Conservation (phyloP, 2,888 invertebrate genomes). For the Microplitis manilae region DNA sequence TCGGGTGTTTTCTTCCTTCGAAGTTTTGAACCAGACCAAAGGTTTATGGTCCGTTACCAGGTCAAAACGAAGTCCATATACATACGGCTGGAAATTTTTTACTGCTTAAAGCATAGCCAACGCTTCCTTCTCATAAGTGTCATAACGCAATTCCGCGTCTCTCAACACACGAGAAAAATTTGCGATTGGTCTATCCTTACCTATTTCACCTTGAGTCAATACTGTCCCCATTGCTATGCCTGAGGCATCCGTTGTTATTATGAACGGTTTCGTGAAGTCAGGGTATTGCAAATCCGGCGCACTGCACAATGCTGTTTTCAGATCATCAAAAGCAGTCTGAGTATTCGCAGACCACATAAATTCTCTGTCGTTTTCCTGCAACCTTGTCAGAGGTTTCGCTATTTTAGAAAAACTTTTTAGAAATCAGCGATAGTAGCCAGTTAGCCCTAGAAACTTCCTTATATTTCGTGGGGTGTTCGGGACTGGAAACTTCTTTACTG, state of each 20-base stretch:
- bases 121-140: too few species aligned
- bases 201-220: constrained; percentile 42
- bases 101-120: too few species aligned
- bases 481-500: constrained; percentile 31
- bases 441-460: constrained; percentile 29
- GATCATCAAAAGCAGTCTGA: constrained; percentile 33
- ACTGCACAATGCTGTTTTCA: constrained; percentile 32
- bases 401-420: constrained; percentile 30
- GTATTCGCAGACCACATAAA: constrained; percentile 31
- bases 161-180: too few species aligned
- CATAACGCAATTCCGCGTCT: too few species aligned
- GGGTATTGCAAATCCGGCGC: constrained; percentile 44
- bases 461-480: constrained; percentile 26
- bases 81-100: too few species aligned
- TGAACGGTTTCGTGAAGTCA: constrained; percentile 48
- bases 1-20: constrained; percentile 53
- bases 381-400: constrained; percentile 32
- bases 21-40: constrained; percentile 53
- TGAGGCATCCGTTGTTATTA: constrained; percentile 52
- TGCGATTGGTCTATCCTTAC: too few species aligned
- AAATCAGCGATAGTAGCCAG: constrained; percentile 36
- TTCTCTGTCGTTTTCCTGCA: too few species aligned
- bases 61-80: too few species aligned
- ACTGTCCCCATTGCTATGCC: constrained; percentile 49
- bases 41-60: constrained; percentile 31